A percentile compares a stretch with the other conserved stretches of the same genome.
phyloP scores from a whole-genome alignment of 2,113 vertebrate genomes.

The Prionailurus viverrinus region DNA sequence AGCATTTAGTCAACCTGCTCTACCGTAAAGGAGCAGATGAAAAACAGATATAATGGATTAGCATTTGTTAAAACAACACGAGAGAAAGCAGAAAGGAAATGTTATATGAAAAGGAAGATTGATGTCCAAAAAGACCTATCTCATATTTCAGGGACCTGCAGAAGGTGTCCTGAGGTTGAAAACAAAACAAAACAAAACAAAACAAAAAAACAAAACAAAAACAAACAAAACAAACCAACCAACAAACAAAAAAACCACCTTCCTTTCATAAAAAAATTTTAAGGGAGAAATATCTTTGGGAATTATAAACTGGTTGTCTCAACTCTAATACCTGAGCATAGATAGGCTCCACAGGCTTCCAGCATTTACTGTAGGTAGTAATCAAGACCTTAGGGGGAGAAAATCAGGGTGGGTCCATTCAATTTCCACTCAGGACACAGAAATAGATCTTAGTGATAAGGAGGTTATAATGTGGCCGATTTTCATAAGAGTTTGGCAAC shows the following conservation, averaged over 20 bases:
- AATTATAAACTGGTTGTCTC: not conserved
- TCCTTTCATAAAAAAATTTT: not conserved
- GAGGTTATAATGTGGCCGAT: not conserved
- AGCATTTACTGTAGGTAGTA: not conserved
- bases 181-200: not conserved
- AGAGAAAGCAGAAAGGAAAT: not conserved
- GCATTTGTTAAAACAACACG: not conserved
- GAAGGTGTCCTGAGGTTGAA: not conserved
- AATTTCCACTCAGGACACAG: not conserved
- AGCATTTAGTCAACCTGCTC: not conserved
- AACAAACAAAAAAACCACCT: not conserved
- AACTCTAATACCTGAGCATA: not conserved
- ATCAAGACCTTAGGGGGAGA: not conserved
- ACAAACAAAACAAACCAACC: not conserved
- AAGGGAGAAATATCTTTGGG: not conserved
- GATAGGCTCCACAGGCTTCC: not conserved
- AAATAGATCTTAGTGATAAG: not conserved
- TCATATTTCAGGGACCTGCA: conserved; percentile 21
- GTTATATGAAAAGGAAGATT: not conserved
- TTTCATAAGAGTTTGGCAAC: not conserved
- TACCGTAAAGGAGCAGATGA: not conserved
- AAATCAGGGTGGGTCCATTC: not conserved
- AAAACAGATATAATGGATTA: conserved; percentile 39
- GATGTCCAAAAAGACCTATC: not conserved
- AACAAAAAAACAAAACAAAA: not conserved